These are phyloP conservation scores for Bathynomus jamesi DNA, from an alignment of 1,140 invertebrate genomes.

Conservation along the genomic window DNA sequence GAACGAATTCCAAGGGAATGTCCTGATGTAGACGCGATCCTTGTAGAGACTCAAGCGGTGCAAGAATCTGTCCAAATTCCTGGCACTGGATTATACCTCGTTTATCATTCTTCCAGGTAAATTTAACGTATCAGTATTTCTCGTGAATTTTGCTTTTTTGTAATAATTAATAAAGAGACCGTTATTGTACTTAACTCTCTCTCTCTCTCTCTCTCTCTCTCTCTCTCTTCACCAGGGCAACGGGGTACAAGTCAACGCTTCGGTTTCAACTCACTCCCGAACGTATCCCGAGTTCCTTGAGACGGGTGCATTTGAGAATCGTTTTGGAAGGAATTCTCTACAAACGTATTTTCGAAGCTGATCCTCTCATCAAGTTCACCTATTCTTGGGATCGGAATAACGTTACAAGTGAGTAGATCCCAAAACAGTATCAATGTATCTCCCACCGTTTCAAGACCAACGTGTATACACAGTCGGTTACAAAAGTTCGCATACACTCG, in stretches of 20 bases:
- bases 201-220: too few species aligned
- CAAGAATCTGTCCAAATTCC: constrained; percentile 90
- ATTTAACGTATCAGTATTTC: background rate
- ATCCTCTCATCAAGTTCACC: constrained; percentile 90
- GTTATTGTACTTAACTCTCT: too few species aligned
- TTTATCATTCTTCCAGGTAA: constrained; percentile 78
- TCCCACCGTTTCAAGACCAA: too few species aligned
- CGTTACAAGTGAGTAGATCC: constrained; percentile 57
- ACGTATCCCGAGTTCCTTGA: constrained; percentile 66
- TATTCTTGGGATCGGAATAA: constrained; percentile 94
- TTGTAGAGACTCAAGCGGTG: constrained; percentile 85
- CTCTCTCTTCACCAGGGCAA: constrained; percentile 37
- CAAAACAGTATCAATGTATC: too few species aligned
- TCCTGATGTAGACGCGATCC: constrained; percentile 75
- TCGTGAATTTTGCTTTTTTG: background rate
- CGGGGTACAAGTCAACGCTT: constrained; percentile 86
- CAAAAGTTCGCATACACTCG: too few species aligned
- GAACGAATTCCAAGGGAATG: constrained; percentile 82
- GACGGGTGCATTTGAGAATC: constrained; percentile 78
- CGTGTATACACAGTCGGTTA: too few species aligned
- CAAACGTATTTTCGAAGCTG: constrained; percentile 87
- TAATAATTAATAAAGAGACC: too few species aligned
- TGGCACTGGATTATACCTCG: constrained; percentile 82
- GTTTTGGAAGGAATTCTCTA: constrained; percentile 91
- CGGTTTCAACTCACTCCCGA: constrained; percentile 86